Base-by-base conservation (phyloP, 2,113 vertebrate species). In the Phalacrocorax aristotelis region DNA sequence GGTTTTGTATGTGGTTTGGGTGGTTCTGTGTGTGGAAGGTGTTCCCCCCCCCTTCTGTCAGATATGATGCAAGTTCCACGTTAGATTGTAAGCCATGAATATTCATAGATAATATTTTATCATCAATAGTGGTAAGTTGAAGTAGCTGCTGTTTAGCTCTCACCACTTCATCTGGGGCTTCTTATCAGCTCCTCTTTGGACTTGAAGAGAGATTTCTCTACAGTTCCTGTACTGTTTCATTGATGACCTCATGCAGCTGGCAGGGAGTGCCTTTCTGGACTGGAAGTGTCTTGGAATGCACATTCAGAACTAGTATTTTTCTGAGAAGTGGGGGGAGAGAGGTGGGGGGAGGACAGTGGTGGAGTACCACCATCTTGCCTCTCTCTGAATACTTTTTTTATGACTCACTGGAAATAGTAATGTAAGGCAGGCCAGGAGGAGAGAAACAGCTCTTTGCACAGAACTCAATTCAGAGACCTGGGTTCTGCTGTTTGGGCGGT, bases 381-480 rank as follows among this genome's bases (percentile, higher is more conserved):
- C 68, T 51, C 76, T 96, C 68, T n/a, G 66, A 95, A 98, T 98
- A 23, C 87, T 96, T 98, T 72, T 91, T 97, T 94, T 75, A 89
- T 98, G 97, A 98, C 88, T 98, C 98, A 97, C 10, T 97, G 97
- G 95, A 96, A 98, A 97, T 44, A 87, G 34, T 96, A 95, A 97
- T 40, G 86, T 94, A 92, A 96, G 96, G 85, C 96, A 96, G 84
- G 80, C 88, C 65, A 92, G 93, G 49, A 87, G 11, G 22, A 88
- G 86, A 88, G 90, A 81, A 81, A n/a, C 60, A 52, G 55, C 93
- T 92, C 91, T 94, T 94, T 92, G 83, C 61, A 64, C 40, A 58
- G 81, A 79, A 49, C 65, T 93, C 9, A 13, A 5, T 69, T 83
- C 6, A 11, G 66, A 86, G 51, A 54, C 34, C 11, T 18, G 68